Evolutionary conservation across 2,888 invertebrate genomes (phyloP), one percentile per base, ranked within the genome.

Genomic region (Scaptomyza cyrtandrae): DNA sequence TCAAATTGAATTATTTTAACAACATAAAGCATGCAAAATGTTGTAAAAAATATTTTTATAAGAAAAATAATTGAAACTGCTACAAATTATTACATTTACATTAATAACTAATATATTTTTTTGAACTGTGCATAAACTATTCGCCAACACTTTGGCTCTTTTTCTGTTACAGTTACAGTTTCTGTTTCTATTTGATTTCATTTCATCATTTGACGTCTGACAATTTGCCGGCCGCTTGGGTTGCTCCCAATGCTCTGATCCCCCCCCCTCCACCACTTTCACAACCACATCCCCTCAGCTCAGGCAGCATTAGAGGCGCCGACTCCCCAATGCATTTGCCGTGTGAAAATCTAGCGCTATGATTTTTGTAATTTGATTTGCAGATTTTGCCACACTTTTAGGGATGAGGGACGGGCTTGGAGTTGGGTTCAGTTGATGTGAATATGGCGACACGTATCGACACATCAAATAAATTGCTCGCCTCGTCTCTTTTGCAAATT

Each of bases 281-380:
- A 2, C 41, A 14, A n/a, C 3, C 41, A 0, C 16, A 3, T 4
- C 16, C 41, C 39, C 10, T 33, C 27, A 29, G 16, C 41, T 41
- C 16, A 41, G 41, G 16, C 16, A 41, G 41, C 41, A 41, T 41
- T 41, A 41, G 16, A 41, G 10, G 41, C 41, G 41, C 5, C 14
- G 68, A 61, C 66, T 82, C 84, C 89, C 73, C 27, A 64, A 60
- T 86, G 79, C 49, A 87, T 75, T 71, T 75, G 72, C 86, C 83
- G 89, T 85, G 86, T 77, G 86, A 85, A 85, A 89, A 85, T 87
- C 85, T 67, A 82, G 71, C 86, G 88, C 78, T 80, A 86, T 86
- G 83, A 84, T 84, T 88, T 84, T 86, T 86, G 86, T 88, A 86
- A 89, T 89, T 89, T 87, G 88, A 86, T 86, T 86, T 86, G 88